Evolutionary conservation across 2,113 vertebrate species (phyloP), one percentile per base, ranked within the genome.

Genomic region (Microcebus ravelobensis): DNA sequence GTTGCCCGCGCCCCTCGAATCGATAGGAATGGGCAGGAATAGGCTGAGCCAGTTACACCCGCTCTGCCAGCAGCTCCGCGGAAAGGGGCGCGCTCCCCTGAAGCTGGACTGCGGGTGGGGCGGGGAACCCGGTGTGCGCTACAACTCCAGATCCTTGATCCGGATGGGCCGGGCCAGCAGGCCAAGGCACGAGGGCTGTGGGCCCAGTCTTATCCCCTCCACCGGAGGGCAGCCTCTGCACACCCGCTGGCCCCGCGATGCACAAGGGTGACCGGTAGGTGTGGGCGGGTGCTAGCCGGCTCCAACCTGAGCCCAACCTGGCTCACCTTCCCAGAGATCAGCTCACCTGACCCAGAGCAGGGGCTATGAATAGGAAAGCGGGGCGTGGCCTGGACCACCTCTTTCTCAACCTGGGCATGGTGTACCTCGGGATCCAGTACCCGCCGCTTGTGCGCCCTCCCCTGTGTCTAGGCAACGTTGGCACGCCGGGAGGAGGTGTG

Each of bases 361-460:
- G 98, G 99, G 99, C 98, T 99, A 99, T 99, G 99, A 99, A 99
- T 97, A 99, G 98, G 98, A 99, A 99, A 98, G 99, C 99, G 86
- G 99, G 99, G 97, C 99, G 99, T 95, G 99, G 99, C 99, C 99
- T 99, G 96, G 99, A 99, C 98, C 99, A 99, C 97, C 99, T 99
- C 97, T 99, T 99, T 98, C 99, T 99, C 97, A 99, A 99, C 97
- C 98, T 99, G 90, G 99, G 99, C 97, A 98, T 99, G 86, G 99
- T 99, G 52, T 99, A 99, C 95, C 98, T 99, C 97, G 99, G 99
- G 97, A 99, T 99, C 96, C 99, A 99, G 99, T 99, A 98, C 99
- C 99, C 98, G 97, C 90, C 79, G 82, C 92, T 63, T 55, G 61
- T 74, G 83, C 34, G 67, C 68, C 61, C 77, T 63, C 70, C 61